Base-by-base conservation (phyloP, 1,140 invertebrate genomes). In the Belonocnema kinseyi region DNA sequence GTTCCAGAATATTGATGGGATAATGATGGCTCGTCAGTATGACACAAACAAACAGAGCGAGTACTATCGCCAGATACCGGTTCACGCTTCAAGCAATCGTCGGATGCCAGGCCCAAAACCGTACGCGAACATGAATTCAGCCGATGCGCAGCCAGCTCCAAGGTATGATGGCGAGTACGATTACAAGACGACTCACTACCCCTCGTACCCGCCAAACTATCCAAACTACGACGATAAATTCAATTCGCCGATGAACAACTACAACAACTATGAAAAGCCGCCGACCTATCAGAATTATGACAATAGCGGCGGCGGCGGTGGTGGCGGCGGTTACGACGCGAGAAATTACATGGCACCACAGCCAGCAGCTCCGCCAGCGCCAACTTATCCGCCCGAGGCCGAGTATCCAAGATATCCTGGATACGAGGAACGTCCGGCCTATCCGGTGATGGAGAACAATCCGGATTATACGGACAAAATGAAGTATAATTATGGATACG, bases 1-100 rank as follows among this genome's bases (percentile, higher is more conserved):
- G 91, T 92, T 92, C 82, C 91, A 92, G 91, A 92, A 91, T 87
- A 92, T 92, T 89, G 91, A 92, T 88, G 90, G 91, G 77, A 89
- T 92, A 89, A 90, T 92, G 90, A 90, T 91, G 90, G 89, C 90
- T 82, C 90, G 91, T 90, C 90, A 91, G 87, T 91, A 90, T 90
- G 91, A 92, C 83, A 85, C 88, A 83, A 87, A 86, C 83, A 89
- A 91, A 85, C 87, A 89, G 87, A 87, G 83, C 86, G 90, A 91
- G 80, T 89, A 87, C 89, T 91, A 91, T 84, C 90, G 90, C 71
- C 90, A 87, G 81, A 90, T 90, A 84, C 90, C 90, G 84, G 90
- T 90, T 80, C 90, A 90, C 81, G 88, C 89, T 75, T 87, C 88
- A 78, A 88, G 84, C 86, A 89, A 80, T 80, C 89, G 90, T 77